Evolutionary conservation across 2,888 invertebrate species (phyloP), one percentile per base, ranked within the genome.

Genomic region (Drosophila putrida): DNA sequence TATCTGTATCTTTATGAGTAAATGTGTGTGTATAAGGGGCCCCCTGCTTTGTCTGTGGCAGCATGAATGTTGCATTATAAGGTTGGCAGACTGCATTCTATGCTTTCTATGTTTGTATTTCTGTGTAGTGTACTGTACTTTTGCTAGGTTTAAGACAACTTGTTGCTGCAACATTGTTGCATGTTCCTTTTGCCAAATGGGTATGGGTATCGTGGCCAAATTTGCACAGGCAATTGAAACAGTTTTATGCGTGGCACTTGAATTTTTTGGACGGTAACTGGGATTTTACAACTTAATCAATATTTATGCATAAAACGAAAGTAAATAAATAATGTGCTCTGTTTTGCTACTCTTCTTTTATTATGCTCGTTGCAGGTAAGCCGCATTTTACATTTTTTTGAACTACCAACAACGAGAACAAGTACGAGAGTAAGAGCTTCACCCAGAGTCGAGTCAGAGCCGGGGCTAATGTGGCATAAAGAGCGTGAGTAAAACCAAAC

Each of bases 291-390:
- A 72, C 85, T 87, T 84, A 87, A 89, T 85, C 89, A 85, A 85
- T 89, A 87, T 84, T 74, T 71, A 66, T 78, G 69, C 75, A 77
- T 85, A 75, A 85, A 88, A 88, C 68, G 70, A 80, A 71, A 81
- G 82, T 79, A 81, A 75, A 78, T 81, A 66, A 80, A 57, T 70
- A 61, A 55, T 69, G 55, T 66, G 33, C 47, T 54, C 43, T 50
- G 25, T 65, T 10, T 60, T 43, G n/a, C 27, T 38, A 38, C 15
- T 49, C 33, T 61, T 61, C 20, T 49, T 54, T 75, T 75, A 71
- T 85, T 81, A 79, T 81, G 75, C 73, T 73, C 77, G 50, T 74
- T 90, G 74, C 88, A 88, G 90, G 90, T 90, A 88, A 90, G 83
- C 88, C 62, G 61, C 62, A 71, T 84, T 89, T 83, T 72, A 80